These are phyloP conservation scores for Eremobia ochroleuca DNA, from an alignment of 2,888 invertebrate species.

Conservation along the genomic window DNA sequence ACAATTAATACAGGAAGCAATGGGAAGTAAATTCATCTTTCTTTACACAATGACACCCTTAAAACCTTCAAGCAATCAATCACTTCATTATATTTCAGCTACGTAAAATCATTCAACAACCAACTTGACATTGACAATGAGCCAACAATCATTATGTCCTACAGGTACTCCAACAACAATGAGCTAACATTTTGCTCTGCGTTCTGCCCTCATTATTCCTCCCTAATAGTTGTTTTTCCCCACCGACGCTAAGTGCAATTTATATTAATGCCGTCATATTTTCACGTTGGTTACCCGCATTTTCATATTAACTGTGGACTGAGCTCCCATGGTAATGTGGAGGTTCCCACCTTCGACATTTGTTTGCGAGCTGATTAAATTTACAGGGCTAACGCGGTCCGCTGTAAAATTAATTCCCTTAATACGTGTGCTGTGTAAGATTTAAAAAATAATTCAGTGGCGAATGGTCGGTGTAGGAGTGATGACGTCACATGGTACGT, in stretches of 20 bases:
- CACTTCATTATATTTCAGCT: background rate
- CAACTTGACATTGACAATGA: slow-evolving; percentile 48
- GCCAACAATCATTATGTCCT: slow-evolving; percentile 25
- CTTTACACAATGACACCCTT: background rate
- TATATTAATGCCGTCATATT: slow-evolving; percentile 89
- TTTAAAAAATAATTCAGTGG: slow-evolving; percentile 64
- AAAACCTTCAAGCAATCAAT: background rate
- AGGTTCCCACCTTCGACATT: slow-evolving; percentile 87
- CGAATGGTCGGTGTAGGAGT: slow-evolving; percentile 23
- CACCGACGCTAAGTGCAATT: slow-evolving; percentile 85
- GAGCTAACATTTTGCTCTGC: slow-evolving; percentile 65
- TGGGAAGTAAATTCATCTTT: background rate
- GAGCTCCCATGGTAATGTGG: slow-evolving; percentile 84
- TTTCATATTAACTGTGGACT: slow-evolving; percentile 87
- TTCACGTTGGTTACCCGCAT: slow-evolving; percentile 87
- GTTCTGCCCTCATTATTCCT: slow-evolving; percentile 63
- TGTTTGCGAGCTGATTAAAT: slow-evolving; percentile 89
- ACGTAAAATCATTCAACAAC: background rate
- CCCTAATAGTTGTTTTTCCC: slow-evolving; percentile 84
- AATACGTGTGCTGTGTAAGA: slow-evolving; percentile 71
- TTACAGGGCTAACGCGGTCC: slow-evolving; percentile 84
- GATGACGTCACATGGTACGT: slow-evolving; percentile 45
- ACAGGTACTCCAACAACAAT: slow-evolving; percentile 60
- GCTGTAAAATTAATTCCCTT: slow-evolving; percentile 80
- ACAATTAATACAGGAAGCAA: background rate